Evolutionary conservation across 2,888 invertebrate genomes (phyloP).

Genomic region (Zaprionus lineosus): DNA sequence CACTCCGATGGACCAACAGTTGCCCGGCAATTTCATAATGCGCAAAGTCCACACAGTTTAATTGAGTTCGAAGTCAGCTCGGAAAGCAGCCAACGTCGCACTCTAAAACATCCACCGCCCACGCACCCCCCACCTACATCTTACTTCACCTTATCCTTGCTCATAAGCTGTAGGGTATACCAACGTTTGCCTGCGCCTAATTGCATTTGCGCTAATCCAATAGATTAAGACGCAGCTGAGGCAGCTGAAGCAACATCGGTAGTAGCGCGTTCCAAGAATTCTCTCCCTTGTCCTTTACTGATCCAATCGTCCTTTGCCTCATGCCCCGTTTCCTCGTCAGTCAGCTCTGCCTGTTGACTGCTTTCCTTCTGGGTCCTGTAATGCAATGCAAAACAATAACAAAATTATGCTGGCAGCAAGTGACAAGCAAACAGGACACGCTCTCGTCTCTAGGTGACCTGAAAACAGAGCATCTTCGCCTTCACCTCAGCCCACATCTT

Average conservation of each 20-base stretch:
- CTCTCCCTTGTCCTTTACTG: too few species aligned
- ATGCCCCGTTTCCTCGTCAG: conserved; percentile 2
- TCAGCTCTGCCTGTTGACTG: conserved; percentile 19
- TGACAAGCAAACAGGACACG: conserved; percentile 45
- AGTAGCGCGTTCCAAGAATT: conserved; percentile 20
- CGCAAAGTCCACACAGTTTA: conserved; percentile 52
- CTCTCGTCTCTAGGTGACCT: conserved; percentile 28
- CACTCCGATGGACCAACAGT: too few species aligned
- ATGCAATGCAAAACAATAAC: conserved; percentile 75
- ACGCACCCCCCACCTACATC: too few species aligned
- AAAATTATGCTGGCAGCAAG: conserved; percentile 61
- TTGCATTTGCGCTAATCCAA: conserved; percentile 72
- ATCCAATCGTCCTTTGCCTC: too few species aligned
- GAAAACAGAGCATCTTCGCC: conserved; percentile 5
- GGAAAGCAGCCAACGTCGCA: too few species aligned
- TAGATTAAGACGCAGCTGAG: conserved; percentile 67
- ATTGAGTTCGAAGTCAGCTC: conserved; percentile 57
- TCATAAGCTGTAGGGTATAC: conserved; percentile 35
- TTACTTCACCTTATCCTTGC: conserved; percentile 23
- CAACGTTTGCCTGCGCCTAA: conserved; percentile 61
- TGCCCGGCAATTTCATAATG: conserved; percentile 56
- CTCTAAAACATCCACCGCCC: too few species aligned
- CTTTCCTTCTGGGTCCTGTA: conserved; percentile 18
- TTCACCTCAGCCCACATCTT: neutral
- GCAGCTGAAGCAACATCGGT: conserved; percentile 20